Evolutionary conservation across 2,113 vertebrate species (phyloP).

Genomic region (Sinocyclocheilus anshuiensis): DNA sequence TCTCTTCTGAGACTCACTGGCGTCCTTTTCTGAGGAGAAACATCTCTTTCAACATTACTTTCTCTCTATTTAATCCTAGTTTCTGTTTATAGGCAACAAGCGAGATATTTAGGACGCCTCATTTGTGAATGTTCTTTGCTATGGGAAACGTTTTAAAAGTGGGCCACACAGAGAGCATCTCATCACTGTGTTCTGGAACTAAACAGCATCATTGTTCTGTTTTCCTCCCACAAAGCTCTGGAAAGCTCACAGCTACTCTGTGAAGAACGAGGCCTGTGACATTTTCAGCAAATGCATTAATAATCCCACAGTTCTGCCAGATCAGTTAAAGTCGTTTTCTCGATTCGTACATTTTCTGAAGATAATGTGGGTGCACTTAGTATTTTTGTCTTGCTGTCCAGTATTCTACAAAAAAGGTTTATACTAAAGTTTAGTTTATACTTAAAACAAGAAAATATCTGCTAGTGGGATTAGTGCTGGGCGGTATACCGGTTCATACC

Average conservation of each 20-base stretch:
- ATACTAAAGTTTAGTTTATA: too few relatives aligned
- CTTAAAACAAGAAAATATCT: too few relatives aligned
- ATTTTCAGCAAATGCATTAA: neutral
- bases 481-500: too few relatives aligned
- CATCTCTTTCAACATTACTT: neutral
- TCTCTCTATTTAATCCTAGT: neutral
- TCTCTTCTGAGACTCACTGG: too few relatives aligned
- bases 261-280: neutral
- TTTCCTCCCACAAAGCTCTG: slow-evolving; percentile 13
- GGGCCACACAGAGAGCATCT: slow-evolving; percentile 24
- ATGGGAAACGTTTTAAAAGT: neutral
- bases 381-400: too few relatives aligned
- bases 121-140: neutral
- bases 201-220: neutral
- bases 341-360: neutral
- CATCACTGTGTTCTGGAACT: slow-evolving; percentile 1
- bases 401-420: too few relatives aligned
- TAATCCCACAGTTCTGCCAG: neutral
- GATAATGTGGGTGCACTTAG: neutral
- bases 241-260: slow-evolving; percentile 6
- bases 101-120: neutral
- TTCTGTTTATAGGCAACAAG: slow-evolving; percentile 23
- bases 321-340: neutral
- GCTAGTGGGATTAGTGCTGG: too few relatives aligned
- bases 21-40: too few relatives aligned